These are phyloP conservation scores for Hydrolagus affinis DNA, from an alignment of 2,113 vertebrate genomes.

Conservation along the genomic window DNA sequence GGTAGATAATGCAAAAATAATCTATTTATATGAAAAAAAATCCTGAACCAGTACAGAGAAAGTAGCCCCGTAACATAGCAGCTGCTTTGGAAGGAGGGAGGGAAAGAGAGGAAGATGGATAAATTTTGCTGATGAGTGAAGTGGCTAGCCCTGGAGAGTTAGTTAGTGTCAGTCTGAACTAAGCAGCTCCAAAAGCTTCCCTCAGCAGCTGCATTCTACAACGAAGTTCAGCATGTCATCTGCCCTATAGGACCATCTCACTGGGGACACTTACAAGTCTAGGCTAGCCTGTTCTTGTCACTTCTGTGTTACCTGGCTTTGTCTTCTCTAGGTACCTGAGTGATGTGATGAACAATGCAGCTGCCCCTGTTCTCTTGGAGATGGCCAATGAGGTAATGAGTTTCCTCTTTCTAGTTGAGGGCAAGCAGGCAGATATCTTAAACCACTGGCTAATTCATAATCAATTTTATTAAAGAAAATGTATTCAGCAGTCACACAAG, in stretches of 20 bases:
- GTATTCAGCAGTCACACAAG: constrained; percentile 16
- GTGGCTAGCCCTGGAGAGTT: constrained; percentile 33
- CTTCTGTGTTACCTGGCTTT: constrained; percentile 55
- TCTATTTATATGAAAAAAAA: constrained; percentile 51
- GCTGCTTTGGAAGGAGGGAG: constrained; percentile 45
- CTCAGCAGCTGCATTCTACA: constrained; percentile 44
- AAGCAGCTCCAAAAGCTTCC: constrained; percentile 39
- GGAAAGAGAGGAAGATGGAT: constrained; percentile 41
- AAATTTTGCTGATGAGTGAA: constrained; percentile 37
- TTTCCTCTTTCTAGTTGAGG: constrained; percentile 23
- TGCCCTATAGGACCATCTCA: constrained; percentile 57
- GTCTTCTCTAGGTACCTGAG: constrained; percentile 79
- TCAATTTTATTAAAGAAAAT: constrained; percentile 30
- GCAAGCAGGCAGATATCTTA: constrained; percentile 17
- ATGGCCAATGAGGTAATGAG: constrained; percentile 90
- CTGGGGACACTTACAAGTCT: constrained; percentile 60
- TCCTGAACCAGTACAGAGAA: constrained; percentile 40
- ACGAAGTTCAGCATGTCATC: constrained; percentile 55
- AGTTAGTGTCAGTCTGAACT: constrained; percentile 39
- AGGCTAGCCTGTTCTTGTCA: constrained; percentile 59
- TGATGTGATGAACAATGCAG: constrained; percentile 65
- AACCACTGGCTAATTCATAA: constrained; percentile 31
- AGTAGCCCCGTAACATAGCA: constrained; percentile 47
- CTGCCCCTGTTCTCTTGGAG: constrained; percentile 78
- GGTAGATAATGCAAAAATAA: constrained; percentile 53